phyloP scores from a whole-genome alignment of 2,797 vertebrate species.

The Lepus townsendii region DNA sequence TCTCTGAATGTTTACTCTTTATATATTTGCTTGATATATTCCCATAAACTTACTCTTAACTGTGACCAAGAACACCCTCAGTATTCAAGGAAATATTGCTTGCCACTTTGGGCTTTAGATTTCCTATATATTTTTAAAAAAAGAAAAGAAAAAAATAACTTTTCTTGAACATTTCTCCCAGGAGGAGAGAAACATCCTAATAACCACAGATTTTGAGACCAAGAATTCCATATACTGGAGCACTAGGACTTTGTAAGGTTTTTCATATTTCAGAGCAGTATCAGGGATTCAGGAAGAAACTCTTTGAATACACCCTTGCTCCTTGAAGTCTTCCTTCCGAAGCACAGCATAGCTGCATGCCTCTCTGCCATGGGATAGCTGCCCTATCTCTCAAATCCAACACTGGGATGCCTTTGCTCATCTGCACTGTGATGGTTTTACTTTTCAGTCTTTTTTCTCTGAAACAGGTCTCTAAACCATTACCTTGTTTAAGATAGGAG shows the following conservation, averaged over 20 bases:
- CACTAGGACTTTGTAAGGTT: neutral
- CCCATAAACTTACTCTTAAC: neutral
- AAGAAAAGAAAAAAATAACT: neutral
- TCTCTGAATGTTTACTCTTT: neutral
- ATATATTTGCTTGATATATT: neutral
- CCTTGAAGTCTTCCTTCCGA: neutral
- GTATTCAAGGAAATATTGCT: neutral
- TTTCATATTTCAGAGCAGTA: neutral
- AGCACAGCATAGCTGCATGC: neutral
- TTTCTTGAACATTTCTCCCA: neutral
- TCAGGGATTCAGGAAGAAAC: neutral
- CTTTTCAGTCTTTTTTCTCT: neutral
- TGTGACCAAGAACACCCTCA: neutral
- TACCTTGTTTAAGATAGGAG: neutral
- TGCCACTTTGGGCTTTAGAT: neutral
- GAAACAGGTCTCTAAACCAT: neutral
- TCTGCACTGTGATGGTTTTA: neutral
- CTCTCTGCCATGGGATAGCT: neutral
- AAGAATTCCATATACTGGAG: neutral
- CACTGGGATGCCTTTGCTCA: neutral
- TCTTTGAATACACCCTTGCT: neutral
- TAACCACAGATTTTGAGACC: neutral
- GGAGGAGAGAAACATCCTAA: neutral
- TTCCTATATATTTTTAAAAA: neutral
- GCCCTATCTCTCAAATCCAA: neutral